phyloP scores from a whole-genome alignment of 2,888 invertebrate species.

The Drosophila parthenogenetica region DNA sequence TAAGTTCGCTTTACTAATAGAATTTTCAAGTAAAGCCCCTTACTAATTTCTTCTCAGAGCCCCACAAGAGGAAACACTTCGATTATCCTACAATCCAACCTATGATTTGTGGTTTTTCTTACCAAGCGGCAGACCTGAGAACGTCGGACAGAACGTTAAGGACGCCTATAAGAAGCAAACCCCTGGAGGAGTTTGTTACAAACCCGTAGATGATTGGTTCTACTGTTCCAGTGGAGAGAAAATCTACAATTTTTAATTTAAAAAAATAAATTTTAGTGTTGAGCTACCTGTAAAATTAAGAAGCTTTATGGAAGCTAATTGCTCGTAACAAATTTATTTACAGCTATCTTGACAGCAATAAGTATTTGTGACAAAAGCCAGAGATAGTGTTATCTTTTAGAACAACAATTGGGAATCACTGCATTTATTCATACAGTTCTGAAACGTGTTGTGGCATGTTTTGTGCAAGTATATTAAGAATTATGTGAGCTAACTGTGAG shows the following conservation, averaged over 20 bases:
- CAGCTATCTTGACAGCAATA: slow-evolving; percentile 1
- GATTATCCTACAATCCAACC: slow-evolving; percentile 61
- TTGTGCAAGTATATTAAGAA: background rate
- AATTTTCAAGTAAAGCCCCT: background rate
- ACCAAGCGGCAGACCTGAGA: slow-evolving; percentile 53
- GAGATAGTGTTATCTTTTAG: background rate
- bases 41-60: slow-evolving; percentile 10
- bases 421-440: background rate
- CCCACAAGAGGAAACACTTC: background rate
- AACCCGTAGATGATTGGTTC: slow-evolving; percentile 40
- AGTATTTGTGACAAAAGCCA: background rate
- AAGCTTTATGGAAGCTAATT: background rate
- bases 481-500: background rate
- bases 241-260: background rate
- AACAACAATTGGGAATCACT: slow-evolving; percentile 7
- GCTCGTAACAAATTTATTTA: background rate
- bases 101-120: slow-evolving; percentile 69
- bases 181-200: slow-evolving; percentile 59
- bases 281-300: slow-evolving; percentile 8
- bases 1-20: slow-evolving; percentile 24
- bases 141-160: slow-evolving; percentile 26
- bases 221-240: slow-evolving; percentile 32
- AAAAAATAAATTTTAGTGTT: background rate
- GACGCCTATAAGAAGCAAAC: slow-evolving; percentile 41
- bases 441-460: background rate